Evolutionary conservation across 2,797 vertebrate genomes (phyloP).

Genomic region (Siniperca undulata): DNA sequence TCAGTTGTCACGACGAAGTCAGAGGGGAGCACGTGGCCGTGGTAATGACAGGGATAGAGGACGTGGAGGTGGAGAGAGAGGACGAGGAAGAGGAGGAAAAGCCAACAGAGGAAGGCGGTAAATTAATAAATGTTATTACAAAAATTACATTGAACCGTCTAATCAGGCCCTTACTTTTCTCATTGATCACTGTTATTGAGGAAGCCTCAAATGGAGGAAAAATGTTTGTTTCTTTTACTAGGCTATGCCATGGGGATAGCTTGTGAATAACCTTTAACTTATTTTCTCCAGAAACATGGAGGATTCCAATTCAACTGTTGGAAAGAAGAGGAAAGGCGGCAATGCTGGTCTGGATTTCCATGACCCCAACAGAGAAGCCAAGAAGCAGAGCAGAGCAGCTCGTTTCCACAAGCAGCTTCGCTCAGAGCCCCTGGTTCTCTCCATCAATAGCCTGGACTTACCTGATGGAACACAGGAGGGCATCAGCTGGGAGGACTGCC

Average conservation of each 20-base stretch:
- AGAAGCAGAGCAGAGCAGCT: conserved; percentile 92
- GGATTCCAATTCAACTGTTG: conserved; percentile 69
- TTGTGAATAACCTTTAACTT: neutral
- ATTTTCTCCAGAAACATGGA: conserved; percentile 81
- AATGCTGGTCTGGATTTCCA: conserved; percentile 89
- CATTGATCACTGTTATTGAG: neutral
- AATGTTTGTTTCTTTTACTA: neutral
- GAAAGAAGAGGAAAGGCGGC: conserved; percentile 89
- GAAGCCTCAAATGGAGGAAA: too few species aligned
- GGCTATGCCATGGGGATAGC: neutral
- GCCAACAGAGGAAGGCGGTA: conserved; percentile 90
- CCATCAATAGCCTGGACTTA: conserved; percentile 85
- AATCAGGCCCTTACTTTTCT: neutral
- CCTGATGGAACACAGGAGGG: conserved; percentile 85
- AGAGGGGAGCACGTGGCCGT: conserved; percentile 87
- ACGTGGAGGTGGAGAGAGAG: conserved; percentile 87
- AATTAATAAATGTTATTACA: conserved; percentile 1
- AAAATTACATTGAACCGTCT: neutral
- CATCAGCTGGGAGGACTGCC: conserved; percentile 94
- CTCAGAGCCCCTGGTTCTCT: conserved; percentile 91
- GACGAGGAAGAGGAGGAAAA: conserved; percentile 91
- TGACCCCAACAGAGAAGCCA: conserved; percentile 93
- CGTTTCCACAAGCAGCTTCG: conserved; percentile 94
- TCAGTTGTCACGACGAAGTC: conserved; percentile 87
- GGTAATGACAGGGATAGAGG: conserved; percentile 85